Evolutionary conservation across 2,797 vertebrate species (phyloP).

Genomic region (Coregonus ussuriensis): DNA sequence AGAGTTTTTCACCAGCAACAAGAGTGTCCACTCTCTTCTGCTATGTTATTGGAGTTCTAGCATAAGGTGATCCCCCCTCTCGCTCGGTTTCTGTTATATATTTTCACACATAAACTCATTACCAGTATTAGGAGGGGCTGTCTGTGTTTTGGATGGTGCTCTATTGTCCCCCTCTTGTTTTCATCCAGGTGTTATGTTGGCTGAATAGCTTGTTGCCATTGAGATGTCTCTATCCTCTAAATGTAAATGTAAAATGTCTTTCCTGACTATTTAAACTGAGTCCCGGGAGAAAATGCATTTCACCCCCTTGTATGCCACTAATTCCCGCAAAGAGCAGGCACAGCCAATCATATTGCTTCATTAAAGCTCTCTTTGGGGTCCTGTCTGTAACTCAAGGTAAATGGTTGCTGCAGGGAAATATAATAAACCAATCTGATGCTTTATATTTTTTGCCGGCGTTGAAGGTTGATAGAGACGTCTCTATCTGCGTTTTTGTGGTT

Average conservation of each 20-base stretch:
- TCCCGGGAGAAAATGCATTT: constrained; percentile 19
- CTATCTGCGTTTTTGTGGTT: background rate
- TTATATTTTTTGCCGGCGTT: background rate
- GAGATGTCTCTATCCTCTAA: constrained; percentile 21
- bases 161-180: constrained; percentile 12
- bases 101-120: background rate
- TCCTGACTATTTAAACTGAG: constrained; percentile 29
- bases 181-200: constrained; percentile 21
- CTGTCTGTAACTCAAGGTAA: background rate
- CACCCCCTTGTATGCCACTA: constrained; percentile 12
- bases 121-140: background rate
- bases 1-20: background rate
- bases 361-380: constrained; percentile 13
- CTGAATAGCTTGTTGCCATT: constrained; percentile 41
- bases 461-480: background rate
- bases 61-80: background rate
- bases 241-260: too few relatives aligned
- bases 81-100: background rate
- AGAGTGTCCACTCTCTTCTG: background rate
- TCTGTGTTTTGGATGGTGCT: background rate
- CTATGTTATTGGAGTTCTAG: background rate
- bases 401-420: background rate
- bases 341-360: constrained; percentile 15
- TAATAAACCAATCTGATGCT: background rate
- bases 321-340: constrained; percentile 14